Conservation (phyloP, 1,140 invertebrate genomes). For the Magallana gigas region DNA sequence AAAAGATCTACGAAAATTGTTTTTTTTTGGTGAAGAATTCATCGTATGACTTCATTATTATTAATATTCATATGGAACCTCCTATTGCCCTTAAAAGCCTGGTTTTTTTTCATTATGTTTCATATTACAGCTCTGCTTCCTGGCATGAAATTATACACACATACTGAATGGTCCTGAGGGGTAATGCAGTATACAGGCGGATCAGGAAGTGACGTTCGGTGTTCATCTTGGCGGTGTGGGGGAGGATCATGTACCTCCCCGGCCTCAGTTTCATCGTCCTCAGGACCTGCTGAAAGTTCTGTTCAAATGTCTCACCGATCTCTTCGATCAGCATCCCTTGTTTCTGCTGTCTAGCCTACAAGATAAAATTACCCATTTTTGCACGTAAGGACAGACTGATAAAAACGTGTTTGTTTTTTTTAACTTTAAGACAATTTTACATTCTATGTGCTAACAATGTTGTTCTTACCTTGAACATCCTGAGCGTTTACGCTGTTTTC, state of each 20-base stretch:
- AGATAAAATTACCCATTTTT: background rate
- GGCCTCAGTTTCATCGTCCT: background rate
- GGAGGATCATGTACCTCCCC: conserved; percentile 31
- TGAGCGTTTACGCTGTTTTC: too few relatives aligned
- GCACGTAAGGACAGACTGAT: background rate
- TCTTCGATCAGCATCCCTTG: conserved; percentile 39
- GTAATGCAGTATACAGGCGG: background rate
- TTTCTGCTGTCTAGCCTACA: conserved; percentile 14
- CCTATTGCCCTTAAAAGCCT: too few relatives aligned
- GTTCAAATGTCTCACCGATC: conserved; percentile 29
- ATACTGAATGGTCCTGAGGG: background rate
- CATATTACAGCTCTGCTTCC: too few relatives aligned
- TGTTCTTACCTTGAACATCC: too few relatives aligned
- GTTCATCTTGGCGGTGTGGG: conserved; percentile 2
- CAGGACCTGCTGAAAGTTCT: conserved; percentile 10
- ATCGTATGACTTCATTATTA: too few relatives aligned
- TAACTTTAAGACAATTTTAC: too few relatives aligned
- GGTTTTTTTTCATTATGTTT: too few relatives aligned
- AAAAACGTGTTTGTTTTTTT: too few relatives aligned
- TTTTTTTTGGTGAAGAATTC: too few relatives aligned
- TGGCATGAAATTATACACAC: background rate
- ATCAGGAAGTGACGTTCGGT: conserved; percentile 22
- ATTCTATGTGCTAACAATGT: too few relatives aligned
- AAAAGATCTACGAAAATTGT: too few relatives aligned
- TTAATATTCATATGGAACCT: too few relatives aligned